These are phyloP conservation scores for Podarcis muralis DNA, from an alignment of 2,113 vertebrate species.

Conservation along the genomic window DNA sequence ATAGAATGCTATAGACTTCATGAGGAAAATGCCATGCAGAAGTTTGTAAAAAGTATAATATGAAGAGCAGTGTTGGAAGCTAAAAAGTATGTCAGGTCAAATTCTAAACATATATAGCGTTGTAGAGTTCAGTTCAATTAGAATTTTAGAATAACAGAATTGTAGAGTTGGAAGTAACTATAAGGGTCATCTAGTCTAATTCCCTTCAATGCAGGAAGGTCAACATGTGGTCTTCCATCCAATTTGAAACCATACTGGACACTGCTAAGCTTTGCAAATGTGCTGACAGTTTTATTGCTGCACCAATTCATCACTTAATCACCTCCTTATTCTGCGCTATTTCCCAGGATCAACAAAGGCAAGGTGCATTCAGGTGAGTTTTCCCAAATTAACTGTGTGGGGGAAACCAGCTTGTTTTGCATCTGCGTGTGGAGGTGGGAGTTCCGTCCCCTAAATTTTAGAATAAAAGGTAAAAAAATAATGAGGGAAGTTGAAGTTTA, in stretches of 20 bases:
- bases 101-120: not conserved
- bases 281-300: too few relatives aligned
- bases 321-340: not conserved
- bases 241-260: too few relatives aligned
- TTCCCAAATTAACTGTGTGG: not conserved
- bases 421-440: not conserved
- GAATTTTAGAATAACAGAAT: too few relatives aligned
- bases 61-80: not conserved
- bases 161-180: too few relatives aligned
- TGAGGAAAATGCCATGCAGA: conserved; percentile 28
- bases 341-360: not conserved
- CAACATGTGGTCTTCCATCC: too few relatives aligned
- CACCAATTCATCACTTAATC: not conserved
- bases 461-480: not conserved
- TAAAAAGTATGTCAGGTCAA: not conserved
- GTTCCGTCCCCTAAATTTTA: not conserved
- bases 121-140: not conserved
- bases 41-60: not conserved
- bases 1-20: not conserved
- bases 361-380: too few relatives aligned
- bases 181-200: too few relatives aligned
- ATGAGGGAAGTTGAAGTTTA: too few relatives aligned
- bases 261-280: too few relatives aligned
- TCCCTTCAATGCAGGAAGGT: too few relatives aligned
- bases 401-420: not conserved